Evolutionary conservation across 2,113 vertebrate species (phyloP), one percentile per base, ranked within the genome.

Genomic region (Urocitellus parryii): DNA sequence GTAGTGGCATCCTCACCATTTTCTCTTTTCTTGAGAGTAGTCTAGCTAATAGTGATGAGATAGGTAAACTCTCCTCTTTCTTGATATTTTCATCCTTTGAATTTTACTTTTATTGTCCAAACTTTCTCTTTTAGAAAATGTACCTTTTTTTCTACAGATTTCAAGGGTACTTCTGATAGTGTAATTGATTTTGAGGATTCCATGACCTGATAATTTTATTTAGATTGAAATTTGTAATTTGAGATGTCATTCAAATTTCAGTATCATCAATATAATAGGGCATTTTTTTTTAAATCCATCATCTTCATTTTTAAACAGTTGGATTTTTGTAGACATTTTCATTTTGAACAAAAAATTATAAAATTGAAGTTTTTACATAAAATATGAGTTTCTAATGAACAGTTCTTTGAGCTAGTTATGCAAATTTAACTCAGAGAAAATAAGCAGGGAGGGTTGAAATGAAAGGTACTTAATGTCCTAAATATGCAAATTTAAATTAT

Each of bases 101-200:
- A 94, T 77, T 77, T 65, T 84, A 65, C 3, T 9, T 91, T 42
- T 42, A 17, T 85, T 34, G 16, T 45, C 5, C 37, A 45, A 70
- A 72, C 10, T 88, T 88, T 77, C 48, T 45, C n/a, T 45, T 88
- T 88, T 82, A 82, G 29, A 79, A 95, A 95, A 73, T n/a, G 12
- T 58, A 29, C 8, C 5, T 25, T 63, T 88, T 61, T 48, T 78
- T 82, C 37, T 80, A 82, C 1, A n/a, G 27, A 91, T 86, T 77
- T 53, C 11, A 93, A 85, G 24, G 16, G 25, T 34, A 61, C 48
- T 61, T 89, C 20, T 74, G 32, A 93, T 51, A 29, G 2, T 14
- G 25, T 79, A 88, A 53, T 85, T 85, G 39, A 61, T 81, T 93
- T 81, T 95, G 18, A 96, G 42, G 34, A 58, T 24, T 72, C 7